These are phyloP conservation scores for Ailuropoda melanoleuca DNA, from an alignment of 2,113 vertebrate genomes.

Conservation along the genomic window DNA sequence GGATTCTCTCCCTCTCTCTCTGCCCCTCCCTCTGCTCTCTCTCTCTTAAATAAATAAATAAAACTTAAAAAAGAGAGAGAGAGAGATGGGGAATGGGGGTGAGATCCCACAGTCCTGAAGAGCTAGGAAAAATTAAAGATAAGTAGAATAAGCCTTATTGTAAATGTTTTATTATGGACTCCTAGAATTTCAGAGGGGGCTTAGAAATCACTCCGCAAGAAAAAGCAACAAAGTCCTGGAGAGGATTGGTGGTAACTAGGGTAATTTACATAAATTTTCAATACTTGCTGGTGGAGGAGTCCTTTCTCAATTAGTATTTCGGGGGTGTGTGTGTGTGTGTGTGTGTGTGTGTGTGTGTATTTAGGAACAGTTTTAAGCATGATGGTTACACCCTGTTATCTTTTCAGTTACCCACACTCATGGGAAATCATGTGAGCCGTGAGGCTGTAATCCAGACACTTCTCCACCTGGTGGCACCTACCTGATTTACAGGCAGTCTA, in stretches of 20 bases:
- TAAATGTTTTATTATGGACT: not conserved
- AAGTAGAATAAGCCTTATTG: not conserved
- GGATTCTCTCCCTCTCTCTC: not conserved
- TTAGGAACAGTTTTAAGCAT: not conserved
- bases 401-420: not conserved
- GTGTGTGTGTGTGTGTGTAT: not conserved
- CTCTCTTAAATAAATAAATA: not conserved
- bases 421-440: not conserved
- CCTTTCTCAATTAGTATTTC: not conserved
- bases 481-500: constrained; percentile 47
- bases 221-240: not conserved
- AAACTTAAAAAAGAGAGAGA: not conserved
- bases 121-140: not conserved
- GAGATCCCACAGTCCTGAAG: not conserved
- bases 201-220: not conserved
- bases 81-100: not conserved
- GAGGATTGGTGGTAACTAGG: not conserved
- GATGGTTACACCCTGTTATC: not conserved
- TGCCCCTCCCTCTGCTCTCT: not conserved
- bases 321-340: not conserved
- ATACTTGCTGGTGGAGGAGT: not conserved
- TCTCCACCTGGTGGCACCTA: constrained; percentile 40
- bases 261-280: not conserved
- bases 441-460: not conserved
- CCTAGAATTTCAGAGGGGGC: not conserved